Evolutionary conservation across 2,888 invertebrate genomes (phyloP), one percentile per base, ranked within the genome.

Genomic region (Cynaeus angustus): DNA sequence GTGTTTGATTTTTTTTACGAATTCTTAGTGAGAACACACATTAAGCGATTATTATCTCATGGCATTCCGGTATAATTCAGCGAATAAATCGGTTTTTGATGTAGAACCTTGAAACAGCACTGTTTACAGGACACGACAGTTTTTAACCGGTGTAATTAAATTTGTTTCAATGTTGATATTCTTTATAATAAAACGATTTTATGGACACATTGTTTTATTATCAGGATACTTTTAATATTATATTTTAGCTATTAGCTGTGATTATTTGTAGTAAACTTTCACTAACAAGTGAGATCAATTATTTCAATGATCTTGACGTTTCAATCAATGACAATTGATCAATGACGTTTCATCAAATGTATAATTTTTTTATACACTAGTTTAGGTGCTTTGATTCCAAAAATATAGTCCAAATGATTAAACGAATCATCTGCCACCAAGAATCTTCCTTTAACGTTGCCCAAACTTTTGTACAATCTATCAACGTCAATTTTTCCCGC

Each of bases 331-430:
- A n/a, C n/a, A n/a, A n/a, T n/a, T 21, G 21, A 21, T 21, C 21
- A 21, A 21, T 41, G 59, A 28, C 21, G 21, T 4, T 55, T 14
- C 53, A 79, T 73, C 41, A 79, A 52, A 59, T 76, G 77, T 3
- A 80, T 68, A 26, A 83, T 6, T 46, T 75, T 80, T 14, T 76
- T 72, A 71, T 83, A 83, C n/a, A 83, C 77, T 9, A 81, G 59
- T n/a, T 46, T 72, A 21, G 69, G 73, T n/a, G 83, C 83, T 66
- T 82, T 75, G n/a, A 81, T 82, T 4, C 80, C 83, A 71, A 75
- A 81, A 46, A 81, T 64, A 59, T 78, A 84, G 69, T 84, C 84
- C 59, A 84, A 72, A 73, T 84, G 84, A 67, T 84, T 84, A 59
- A 82, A 84, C 3, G 70, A 70, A 7, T 72, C 61, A 66, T 83